These are phyloP conservation scores for Malurus alboscapulatus DNA, from an alignment of 2,113 vertebrate genomes.

Conservation along the genomic window DNA sequence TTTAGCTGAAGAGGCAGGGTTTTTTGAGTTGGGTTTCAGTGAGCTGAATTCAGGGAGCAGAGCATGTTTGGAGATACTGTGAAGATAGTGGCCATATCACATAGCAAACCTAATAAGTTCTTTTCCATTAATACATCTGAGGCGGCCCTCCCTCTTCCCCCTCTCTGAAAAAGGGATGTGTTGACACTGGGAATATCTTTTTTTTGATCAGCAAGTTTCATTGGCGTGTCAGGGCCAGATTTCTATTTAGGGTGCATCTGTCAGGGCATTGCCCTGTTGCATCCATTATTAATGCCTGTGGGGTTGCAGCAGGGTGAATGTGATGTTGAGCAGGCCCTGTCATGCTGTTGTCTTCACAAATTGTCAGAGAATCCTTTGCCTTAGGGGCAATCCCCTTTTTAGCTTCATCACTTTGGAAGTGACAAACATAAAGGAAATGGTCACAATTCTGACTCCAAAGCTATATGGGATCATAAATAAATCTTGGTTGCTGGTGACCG, in stretches of 20 bases:
- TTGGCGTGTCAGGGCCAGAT: not conserved
- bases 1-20: not conserved
- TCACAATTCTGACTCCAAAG: not conserved
- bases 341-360: not conserved
- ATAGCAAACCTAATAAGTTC: not conserved
- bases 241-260: conserved; percentile 3
- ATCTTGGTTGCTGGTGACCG: not conserved
- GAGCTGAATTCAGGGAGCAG: not conserved
- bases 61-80: not conserved
- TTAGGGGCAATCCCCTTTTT: not conserved
- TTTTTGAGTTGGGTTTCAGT: not conserved
- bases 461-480: not conserved
- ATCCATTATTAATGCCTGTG: not conserved
- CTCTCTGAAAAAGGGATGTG: not conserved
- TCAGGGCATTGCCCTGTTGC: not conserved
- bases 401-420: not conserved
- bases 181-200: not conserved
- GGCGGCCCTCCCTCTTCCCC: not conserved
- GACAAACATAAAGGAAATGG: not conserved
- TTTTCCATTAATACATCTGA: not conserved
- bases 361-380: not conserved
- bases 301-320: not conserved
- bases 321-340: conserved; percentile 16
- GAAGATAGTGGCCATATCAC: not conserved
- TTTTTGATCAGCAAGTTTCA: not conserved